These are phyloP conservation scores for Rotaria sp. DNA, from an alignment of 2,888 invertebrate species.

Conservation along the genomic window DNA sequence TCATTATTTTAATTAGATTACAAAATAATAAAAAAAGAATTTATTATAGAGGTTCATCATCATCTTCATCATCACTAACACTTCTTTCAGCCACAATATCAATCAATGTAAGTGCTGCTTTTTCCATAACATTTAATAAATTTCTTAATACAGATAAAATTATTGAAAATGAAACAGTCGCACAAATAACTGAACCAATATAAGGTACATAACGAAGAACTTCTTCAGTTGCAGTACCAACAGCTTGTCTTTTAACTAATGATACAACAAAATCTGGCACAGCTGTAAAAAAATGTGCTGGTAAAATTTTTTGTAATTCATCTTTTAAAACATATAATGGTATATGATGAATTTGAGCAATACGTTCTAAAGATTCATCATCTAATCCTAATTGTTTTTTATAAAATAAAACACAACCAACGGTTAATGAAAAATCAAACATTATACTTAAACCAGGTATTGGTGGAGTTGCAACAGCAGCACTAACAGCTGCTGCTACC, in stretches of 20 bases:
- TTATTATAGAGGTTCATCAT: neutral
- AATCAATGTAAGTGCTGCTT: neutral
- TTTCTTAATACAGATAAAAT: constrained; percentile 1
- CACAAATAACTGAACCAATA: neutral
- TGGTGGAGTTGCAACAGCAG: constrained; percentile 6
- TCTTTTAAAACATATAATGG: neutral
- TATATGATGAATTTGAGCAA: constrained; percentile 4
- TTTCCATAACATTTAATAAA: constrained; percentile 23
- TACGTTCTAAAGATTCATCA: neutral
- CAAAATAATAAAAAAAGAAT: too few relatives aligned
- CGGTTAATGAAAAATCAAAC: constrained; percentile 20
- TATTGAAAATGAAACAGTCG: neutral
- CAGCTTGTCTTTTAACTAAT: neutral
- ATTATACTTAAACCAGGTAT: constrained; percentile 1
- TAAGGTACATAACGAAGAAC: constrained; percentile 18
- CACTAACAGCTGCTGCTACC: constrained; percentile 28
- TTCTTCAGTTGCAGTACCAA: neutral
- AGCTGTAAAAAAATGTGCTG: constrained; percentile 11
- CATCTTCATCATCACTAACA: constrained; percentile 22
- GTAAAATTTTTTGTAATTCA: constrained; percentile 23
- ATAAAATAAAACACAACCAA: neutral
- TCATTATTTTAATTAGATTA: too few relatives aligned
- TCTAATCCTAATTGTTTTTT: constrained; percentile 19
- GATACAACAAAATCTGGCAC: constrained; percentile 7
- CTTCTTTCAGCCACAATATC: neutral